These are phyloP conservation scores for Tiphia femorata DNA, from an alignment of 2,888 invertebrate species.

Conservation along the genomic window DNA sequence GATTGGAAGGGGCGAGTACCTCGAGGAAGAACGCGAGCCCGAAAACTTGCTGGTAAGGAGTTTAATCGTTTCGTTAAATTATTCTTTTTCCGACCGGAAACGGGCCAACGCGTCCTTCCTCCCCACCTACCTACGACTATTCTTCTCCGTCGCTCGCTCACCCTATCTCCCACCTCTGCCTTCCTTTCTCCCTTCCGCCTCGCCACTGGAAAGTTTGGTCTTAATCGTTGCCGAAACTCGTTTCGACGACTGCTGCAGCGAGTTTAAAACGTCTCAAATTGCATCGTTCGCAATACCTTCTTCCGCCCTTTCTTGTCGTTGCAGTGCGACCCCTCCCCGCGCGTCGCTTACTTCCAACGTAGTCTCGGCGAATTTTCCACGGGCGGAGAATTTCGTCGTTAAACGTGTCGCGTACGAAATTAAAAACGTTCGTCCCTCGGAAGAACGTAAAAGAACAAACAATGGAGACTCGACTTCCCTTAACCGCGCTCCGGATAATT, in stretches of 20 bases:
- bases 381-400: too few species aligned
- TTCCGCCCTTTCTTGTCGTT: constrained; percentile 21
- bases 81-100: constrained; percentile 29
- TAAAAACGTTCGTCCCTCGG: too few species aligned
- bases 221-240: constrained; percentile 47
- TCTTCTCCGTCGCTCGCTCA: not conserved
- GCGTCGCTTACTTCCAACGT: constrained; percentile 1
- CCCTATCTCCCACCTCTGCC: not conserved
- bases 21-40: constrained; percentile 10
- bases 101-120: not conserved
- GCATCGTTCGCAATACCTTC: constrained; percentile 46
- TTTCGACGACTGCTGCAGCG: constrained; percentile 39
- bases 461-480: too few species aligned
- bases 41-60: constrained; percentile 38
- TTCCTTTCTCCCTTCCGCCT: not conserved
- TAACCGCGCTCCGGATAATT: too few species aligned
- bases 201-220: constrained; percentile 33
- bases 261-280: constrained; percentile 42
- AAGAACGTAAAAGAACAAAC: too few species aligned
- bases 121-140: not conserved
- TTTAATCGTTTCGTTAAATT: constrained; percentile 50
- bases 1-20: too few species aligned
- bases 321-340: not conserved
- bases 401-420: too few species aligned
- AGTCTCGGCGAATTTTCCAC: too few species aligned